Base-by-base conservation (phyloP, 1,140 invertebrate species). In the Bombus affinis region DNA sequence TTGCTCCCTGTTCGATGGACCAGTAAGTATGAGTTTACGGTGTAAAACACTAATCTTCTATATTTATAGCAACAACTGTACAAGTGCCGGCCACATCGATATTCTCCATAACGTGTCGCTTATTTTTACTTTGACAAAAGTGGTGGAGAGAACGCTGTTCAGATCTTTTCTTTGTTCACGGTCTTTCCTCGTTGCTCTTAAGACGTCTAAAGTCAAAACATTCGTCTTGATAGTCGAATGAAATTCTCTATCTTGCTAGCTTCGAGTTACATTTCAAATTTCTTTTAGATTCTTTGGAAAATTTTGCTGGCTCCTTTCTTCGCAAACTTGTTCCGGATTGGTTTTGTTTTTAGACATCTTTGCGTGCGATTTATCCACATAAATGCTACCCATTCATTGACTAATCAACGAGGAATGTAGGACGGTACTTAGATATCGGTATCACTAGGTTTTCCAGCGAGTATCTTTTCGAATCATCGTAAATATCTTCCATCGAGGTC, bases 61-160 rank as follows among this genome's bases (percentile, higher is more conserved):
- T 95, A 95, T 95, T 95, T 93, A 94, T 95, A 95, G 94, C 94
- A 95, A 95, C 94, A 94, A 94, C 93, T 95, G 94, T 95, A 95
- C 94, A 95, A 93, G 91, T 93, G 94, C 87, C 93, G 92, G 91
- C 93, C 94, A 94, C 93, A 94, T 92, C 92, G 92, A 92, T 71
- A 44, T 75, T 65, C 57, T 92, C 47, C 94, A 83, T 92, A 90
- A 70, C 42, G 91, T 92, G 92, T 90, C 91, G 88, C 13, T 86
- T 92, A 85, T 57, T 85, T 89, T 92, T 91, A 90, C 78, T 90
- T 92, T 93, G 89, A 81, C 71, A 83, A 86, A 80, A 86, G 47
- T 83, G 68, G 68, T 35, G 72, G 72, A 79, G 79, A 80, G 57
- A 83, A 86, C 88, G 66, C 87, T 89, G 88, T 89, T 89, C 88